Base-by-base conservation (phyloP, 2,113 vertebrate genomes). In the Kobus ellipsiprymnus region DNA sequence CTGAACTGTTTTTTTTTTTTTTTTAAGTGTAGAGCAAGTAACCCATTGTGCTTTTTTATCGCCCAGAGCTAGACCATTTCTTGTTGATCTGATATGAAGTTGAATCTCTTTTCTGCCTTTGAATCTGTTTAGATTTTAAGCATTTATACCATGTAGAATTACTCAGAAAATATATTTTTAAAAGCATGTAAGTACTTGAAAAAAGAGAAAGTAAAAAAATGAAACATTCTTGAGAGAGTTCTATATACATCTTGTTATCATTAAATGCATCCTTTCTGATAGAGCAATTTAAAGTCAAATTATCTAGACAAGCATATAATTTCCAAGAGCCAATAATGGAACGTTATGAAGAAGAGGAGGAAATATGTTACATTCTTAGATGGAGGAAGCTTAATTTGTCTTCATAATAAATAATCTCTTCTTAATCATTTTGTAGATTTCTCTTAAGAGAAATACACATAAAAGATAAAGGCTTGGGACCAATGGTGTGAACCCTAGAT, bases 51-150 rank as follows among this genome's bases (percentile, higher is more conserved):
- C 78, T 57, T 77, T 93, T 92, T 87, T 62, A 74, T n/a, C 81
- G 64, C 52, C 64, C 17, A 62, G 57, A 85, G 52, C 46, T 57
- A 85, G 40, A 27, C 46, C 30, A 36, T 40, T 96, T 85, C 82
- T 91, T 91, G 21, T n/a, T 77, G 46, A 91, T 89, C 46, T 91
- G 59, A 59, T 40, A 36, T 30, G 60, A 93, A 95, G 71, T 60
- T 88, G 60, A 57, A 64, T 82, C 27, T 93, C n/a, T 60, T 96
- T 91, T 86, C 64, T 80, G 19, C 21, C 60, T 96, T 96, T 97
- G 71, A 88, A 83, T 94, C 87, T 93, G 60, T 48, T 94, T 29
- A 93, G 78, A 82, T 95, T 96, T 93, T 90, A 82, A 82, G 50
- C 12, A 81, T 57, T 94, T 91, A 94, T 95, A 78, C 8, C 62